Base-by-base conservation (phyloP, 2,888 invertebrate genomes). In the Julus scandinavius region DNA sequence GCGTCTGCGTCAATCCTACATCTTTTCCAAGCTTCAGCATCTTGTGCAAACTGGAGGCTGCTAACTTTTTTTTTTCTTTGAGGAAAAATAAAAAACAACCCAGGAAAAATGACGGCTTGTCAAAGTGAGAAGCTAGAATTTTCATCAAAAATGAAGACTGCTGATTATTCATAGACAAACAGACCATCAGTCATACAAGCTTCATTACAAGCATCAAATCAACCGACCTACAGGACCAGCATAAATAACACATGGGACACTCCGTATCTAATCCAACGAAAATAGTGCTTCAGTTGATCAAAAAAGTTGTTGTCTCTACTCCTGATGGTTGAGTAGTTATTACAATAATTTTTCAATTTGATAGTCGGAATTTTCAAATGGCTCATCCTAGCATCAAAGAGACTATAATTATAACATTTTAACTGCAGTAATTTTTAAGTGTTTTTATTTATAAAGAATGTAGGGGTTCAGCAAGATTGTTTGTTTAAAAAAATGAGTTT, bases 161-260 rank as follows among this genome's bases (percentile, higher is more conserved):
- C 72, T 72, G 72, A 72, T 72, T 72, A 72, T 72, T 72, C 72
- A 72, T 72, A 72, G 72, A 72, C 72, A 72, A 72, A 72, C 72
- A 72, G 72, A 72, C 72, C 72, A 72, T 72, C 72, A 72, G 72
- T 72, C 72, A 72, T 72, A 72, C 72, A 72, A 72, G 72, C 72
- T 72, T 29, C 72, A 72, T 72, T 72, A 72, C 72, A 11, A 72
- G 72, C 72, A 72, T 72, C 72, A 29, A 72, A 72, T 72, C 20
- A 29, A 72, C 72, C n/a, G 29, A n/a, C 29, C 1, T n/a, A 0
- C 4, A 58, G 58, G n/a, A 58, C 17, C 7, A 58, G 29, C 29
- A 58, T n/a, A 54, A 58, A 58, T 3, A 9, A n/a, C 3, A 58
- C 17, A 58, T n/a, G 58, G 58, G 58, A 58, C n/a, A 5, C n/a